These are phyloP conservation scores for Drosophila monieri DNA, from an alignment of 2,888 invertebrate species.

Conservation along the genomic window DNA sequence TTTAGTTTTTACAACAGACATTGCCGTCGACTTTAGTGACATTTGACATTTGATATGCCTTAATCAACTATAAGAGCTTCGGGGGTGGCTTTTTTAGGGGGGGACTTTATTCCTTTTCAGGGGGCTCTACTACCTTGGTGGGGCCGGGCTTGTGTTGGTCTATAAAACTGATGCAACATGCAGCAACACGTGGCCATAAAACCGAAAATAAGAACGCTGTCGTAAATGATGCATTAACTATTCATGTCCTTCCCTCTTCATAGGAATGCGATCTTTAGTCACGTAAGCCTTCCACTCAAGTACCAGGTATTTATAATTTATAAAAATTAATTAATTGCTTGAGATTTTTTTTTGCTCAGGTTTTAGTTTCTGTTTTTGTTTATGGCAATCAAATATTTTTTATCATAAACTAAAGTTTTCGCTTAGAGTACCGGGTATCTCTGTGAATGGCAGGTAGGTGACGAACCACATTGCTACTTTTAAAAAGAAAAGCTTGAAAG, in stretches of 20 bases:
- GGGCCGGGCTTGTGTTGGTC: constrained; percentile 16
- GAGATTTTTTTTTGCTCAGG: not conserved
- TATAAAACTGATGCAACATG: constrained; percentile 60
- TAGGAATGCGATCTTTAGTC: constrained; percentile 10
- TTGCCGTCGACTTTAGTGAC: constrained; percentile 64
- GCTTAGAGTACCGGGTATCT: no score
- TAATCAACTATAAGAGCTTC: constrained; percentile 77
- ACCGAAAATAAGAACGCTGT: constrained; percentile 17
- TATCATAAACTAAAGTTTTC: no score
- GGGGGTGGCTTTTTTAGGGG: constrained; percentile 14
- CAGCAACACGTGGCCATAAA: constrained; percentile 76
- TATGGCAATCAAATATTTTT: no score
- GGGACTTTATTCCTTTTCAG: constrained; percentile 1
- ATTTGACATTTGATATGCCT: constrained; percentile 79
- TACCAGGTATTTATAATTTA: not conserved
- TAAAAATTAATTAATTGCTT: not conserved
- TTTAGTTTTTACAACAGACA: constrained; percentile 72
- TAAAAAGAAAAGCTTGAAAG: no score
- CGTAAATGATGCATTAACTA: constrained; percentile 27
- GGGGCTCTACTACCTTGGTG: not conserved
- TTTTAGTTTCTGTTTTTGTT: not conserved
- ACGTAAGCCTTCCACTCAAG: constrained; percentile 5
- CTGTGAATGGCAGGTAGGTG: no score
- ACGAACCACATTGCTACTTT: no score
- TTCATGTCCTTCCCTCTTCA: constrained; percentile 5